Conservation (phyloP, 2,888 invertebrate species). For the Buathra laborator region DNA sequence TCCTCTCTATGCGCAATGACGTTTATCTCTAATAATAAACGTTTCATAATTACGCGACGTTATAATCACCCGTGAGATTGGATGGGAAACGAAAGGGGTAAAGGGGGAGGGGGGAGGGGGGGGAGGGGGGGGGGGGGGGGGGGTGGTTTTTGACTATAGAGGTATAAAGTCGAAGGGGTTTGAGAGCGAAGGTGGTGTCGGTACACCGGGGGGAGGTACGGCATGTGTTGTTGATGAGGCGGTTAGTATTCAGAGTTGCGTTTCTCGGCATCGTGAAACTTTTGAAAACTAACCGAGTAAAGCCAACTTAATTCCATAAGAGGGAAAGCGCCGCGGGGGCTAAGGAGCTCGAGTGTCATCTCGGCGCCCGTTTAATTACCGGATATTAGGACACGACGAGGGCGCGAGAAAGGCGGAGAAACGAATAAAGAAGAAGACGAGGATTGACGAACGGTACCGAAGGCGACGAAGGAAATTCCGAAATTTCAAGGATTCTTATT, state of each 20-base stretch:
- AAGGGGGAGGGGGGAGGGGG: slow-evolving; percentile 67
- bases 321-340: slow-evolving; percentile 72
- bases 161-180: slow-evolving; percentile 41
- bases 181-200: slow-evolving; percentile 61
- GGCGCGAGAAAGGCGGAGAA: slow-evolving; percentile 49
- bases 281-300: slow-evolving; percentile 84
- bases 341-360: slow-evolving; percentile 81
- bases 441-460: slow-evolving; percentile 51
- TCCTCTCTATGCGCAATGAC: slow-evolving; percentile 61
- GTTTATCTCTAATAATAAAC: slow-evolving; percentile 71
- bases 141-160: slow-evolving; percentile 61
- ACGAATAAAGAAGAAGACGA: slow-evolving; percentile 10
- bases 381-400: slow-evolving; percentile 80
- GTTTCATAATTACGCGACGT: slow-evolving; percentile 77
- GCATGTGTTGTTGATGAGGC: slow-evolving; percentile 85
- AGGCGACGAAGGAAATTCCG: background rate
- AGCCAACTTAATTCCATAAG: slow-evolving; percentile 84
- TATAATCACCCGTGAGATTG: slow-evolving; percentile 82
- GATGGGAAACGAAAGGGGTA: slow-evolving; percentile 70
- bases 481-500: background rate
- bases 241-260: slow-evolving; percentile 84
- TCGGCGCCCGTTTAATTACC: slow-evolving; percentile 83
- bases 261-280: slow-evolving; percentile 79
- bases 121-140: slow-evolving; percentile 68
- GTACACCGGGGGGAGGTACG: slow-evolving; percentile 77